phyloP scores from a whole-genome alignment of 2,113 vertebrate species.

The Zapornia atra region DNA sequence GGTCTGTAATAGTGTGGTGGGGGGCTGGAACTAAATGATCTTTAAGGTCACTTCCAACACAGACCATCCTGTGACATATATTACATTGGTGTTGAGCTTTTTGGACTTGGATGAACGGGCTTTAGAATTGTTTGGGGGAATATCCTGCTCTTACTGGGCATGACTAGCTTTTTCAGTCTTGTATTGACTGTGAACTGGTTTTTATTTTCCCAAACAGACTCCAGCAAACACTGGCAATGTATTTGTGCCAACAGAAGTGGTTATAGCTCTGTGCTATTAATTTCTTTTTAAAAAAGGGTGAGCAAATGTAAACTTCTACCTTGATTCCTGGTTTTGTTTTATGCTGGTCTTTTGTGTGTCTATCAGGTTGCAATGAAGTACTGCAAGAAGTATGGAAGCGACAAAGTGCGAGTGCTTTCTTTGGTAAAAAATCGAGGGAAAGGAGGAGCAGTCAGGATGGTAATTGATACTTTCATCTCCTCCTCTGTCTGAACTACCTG shows the following conservation, averaged over 20 bases:
- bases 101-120: not conserved
- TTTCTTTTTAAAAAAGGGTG: not conserved
- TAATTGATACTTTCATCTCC: conserved; percentile 68
- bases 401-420: conserved; percentile 91
- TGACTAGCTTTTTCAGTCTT: not conserved
- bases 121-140: not conserved
- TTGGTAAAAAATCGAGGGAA: conserved; percentile 91
- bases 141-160: not conserved
- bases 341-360: conserved; percentile 47
- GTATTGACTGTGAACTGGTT: not conserved
- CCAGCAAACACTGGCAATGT: not conserved
- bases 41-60: too few species aligned
- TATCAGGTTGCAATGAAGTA: conserved; percentile 88
- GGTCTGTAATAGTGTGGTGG: not conserved
- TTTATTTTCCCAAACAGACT: conserved; percentile 43
- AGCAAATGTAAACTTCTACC: not conserved
- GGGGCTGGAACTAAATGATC: too few species aligned
- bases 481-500: conserved; percentile 11
- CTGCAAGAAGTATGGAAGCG: conserved; percentile 83
- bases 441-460: conserved; percentile 93
- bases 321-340: conserved; percentile 28
- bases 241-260: not conserved
- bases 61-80: not conserved
- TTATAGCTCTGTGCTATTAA: conserved; percentile 5
- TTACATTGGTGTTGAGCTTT: not conserved